Conservation (phyloP, 2,888 invertebrate species). For the Harpalus rubripes region DNA sequence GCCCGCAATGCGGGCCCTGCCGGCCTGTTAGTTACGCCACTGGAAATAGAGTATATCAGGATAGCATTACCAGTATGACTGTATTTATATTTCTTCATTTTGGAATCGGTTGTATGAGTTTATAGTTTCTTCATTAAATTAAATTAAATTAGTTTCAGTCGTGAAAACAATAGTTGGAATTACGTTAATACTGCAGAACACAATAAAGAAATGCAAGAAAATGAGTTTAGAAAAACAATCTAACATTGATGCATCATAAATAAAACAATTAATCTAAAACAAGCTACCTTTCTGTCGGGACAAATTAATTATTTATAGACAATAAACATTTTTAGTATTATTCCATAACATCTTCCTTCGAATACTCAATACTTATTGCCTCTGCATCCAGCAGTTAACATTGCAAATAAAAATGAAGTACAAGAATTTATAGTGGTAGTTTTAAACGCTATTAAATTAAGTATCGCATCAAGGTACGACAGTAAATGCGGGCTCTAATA, state of each 20-base stretch:
- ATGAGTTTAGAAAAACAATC: conserved; percentile 12
- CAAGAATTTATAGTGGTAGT: conserved; percentile 62
- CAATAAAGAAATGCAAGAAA: neutral
- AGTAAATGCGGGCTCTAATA: conserved; percentile 54
- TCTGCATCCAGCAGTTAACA: conserved; percentile 40
- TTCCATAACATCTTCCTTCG: conserved; percentile 25
- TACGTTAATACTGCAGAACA: neutral
- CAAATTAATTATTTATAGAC: conserved; percentile 46
- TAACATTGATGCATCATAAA: conserved; percentile 1
- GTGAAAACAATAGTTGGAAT: neutral
- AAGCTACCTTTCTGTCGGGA: conserved; percentile 17
- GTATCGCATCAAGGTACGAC: conserved; percentile 54
- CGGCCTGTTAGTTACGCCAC: too few species aligned
- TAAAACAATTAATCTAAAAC: conserved; percentile 19
- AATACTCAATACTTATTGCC: conserved; percentile 34
- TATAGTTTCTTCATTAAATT: neutral
- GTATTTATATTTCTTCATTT: too few species aligned
- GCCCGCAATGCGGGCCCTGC: too few species aligned
- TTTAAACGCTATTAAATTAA: conserved; percentile 64
- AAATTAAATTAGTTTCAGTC: neutral
- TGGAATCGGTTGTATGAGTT: too few species aligned
- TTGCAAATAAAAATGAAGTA: conserved; percentile 54
- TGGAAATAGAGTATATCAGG: too few species aligned
- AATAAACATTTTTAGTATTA: conserved; percentile 35
- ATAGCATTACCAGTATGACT: too few species aligned